Evolutionary conservation across 2,797 vertebrate genomes (phyloP), one percentile per base, ranked within the genome.

Genomic region (Dendrocincla tyrannina): DNA sequence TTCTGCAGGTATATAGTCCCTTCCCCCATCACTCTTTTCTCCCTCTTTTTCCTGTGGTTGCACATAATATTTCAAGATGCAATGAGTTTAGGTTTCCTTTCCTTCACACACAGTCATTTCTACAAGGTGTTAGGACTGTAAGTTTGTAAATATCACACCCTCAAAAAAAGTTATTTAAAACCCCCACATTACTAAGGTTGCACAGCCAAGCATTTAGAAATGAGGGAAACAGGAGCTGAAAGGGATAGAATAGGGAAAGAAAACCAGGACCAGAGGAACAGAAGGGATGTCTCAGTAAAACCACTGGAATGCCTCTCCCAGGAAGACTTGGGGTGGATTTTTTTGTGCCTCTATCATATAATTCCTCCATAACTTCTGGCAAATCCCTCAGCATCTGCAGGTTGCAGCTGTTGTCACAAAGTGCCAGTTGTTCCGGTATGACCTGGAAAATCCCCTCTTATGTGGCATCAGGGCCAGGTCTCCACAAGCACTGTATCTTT

Each of bases 1-100:
- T 86, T 91, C 77, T 67, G 37, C n/a, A 85, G 42, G 58, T 95
- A 87, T 82, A 93, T 9, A 70, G 67, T 35, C 52, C 30, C 30
- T 35, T 79, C 44, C 8, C 22, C 41, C 41, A 58, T 70, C 32
- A 76, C 35, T 80, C 41, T 72, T 77, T 80, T 47, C 76, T 55
- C 28, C 50, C 7, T 32, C 47, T 56, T 88, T 88, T 87, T 33
- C 41, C 69, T 66, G 79, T 58, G 24, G n/a, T 42, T 39, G 25
- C 13, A 50, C 17, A 17, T 41, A 73, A 56, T 87, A 82, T 82
- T 96, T 89, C 46, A 95, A 70, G 49, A 33, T 64, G 49, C 46
- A 46, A 30, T 66, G 33, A 47, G 23, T 81, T 97, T 79, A 79
- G n/a, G 10, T 91, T 94, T 93, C 17, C 27, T 82, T 77, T 88